Percentiles rank a stretch among this genome's conserved stretches.
Conservation (phyloP, 2,797 vertebrate species). For the Pogoniulus pusillus region DNA sequence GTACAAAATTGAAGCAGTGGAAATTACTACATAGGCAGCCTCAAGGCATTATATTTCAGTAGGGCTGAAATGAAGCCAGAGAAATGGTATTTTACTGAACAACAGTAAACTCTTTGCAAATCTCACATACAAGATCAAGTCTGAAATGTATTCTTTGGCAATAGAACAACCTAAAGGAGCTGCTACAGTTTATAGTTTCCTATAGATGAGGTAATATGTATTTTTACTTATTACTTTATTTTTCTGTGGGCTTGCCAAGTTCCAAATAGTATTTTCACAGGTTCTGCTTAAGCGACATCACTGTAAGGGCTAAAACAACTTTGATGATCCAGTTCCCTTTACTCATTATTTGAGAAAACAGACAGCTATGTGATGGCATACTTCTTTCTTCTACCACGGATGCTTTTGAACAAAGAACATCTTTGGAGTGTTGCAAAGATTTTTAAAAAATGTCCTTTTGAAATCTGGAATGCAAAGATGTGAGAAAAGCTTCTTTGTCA, state of each 20-base stretch:
- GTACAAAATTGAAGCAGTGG: neutral
- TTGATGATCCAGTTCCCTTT: neutral
- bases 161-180: slow-evolving; percentile 23
- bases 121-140: slow-evolving; percentile 12
- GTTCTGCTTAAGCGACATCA: neutral
- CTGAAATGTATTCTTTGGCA: slow-evolving; percentile 45
- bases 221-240: neutral
- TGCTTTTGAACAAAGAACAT: slow-evolving; percentile 2
- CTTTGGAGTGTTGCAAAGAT: neutral
- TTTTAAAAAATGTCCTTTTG: neutral
- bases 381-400: slow-evolving; percentile 8
- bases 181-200: slow-evolving; percentile 40
- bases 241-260: neutral
- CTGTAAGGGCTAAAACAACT: neutral
- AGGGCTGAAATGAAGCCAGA: neutral
- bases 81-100: slow-evolving; percentile 29
- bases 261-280: neutral
- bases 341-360: slow-evolving; percentile 29
- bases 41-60: neutral
- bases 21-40: neutral
- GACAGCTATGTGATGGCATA: neutral
- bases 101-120: slow-evolving; percentile 1
- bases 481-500: slow-evolving; percentile 6
- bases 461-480: slow-evolving; percentile 39
- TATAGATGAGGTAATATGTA: slow-evolving; percentile 30